Evolutionary conservation across 2,113 vertebrate species (phyloP).

Genomic region (Meriones unguiculatus): DNA sequence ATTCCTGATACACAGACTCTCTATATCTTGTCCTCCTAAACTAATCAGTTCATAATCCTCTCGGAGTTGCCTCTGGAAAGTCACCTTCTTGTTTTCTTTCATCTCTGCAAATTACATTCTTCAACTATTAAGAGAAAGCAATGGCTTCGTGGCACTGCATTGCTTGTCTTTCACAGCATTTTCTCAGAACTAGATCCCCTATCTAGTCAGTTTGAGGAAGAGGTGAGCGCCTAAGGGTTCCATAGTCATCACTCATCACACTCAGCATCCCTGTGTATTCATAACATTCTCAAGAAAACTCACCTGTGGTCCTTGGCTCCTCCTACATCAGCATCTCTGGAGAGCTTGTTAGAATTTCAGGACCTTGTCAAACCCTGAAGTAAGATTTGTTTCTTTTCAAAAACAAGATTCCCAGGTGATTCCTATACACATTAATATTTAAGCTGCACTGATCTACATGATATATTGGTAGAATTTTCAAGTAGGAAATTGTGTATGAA

Average conservation of each 20-base stretch:
- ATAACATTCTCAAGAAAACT: not conserved
- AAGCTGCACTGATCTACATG: not conserved
- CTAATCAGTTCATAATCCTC: conserved; percentile 40
- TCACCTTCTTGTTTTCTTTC: not conserved
- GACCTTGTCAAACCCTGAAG: not conserved
- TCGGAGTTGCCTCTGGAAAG: conserved; percentile 15
- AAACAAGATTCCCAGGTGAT: not conserved
- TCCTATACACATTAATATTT: not conserved
- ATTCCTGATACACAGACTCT: conserved; percentile 40
- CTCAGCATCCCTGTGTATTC: not conserved
- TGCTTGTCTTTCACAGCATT: not conserved
- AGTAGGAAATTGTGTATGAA: not conserved
- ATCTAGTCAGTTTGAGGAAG: not conserved
- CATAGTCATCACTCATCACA: not conserved
- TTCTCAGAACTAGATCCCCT: not conserved
- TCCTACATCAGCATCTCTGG: not conserved
- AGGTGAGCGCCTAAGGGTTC: too few relatives aligned
- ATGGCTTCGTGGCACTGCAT: not conserved
- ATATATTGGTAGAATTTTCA: not conserved
- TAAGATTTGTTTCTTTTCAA: not conserved
- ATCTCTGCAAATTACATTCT: not conserved
- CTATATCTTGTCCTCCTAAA: not conserved
- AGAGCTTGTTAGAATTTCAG: not conserved
- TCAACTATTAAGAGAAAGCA: conserved; percentile 6
- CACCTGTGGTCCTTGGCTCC: not conserved